Percentiles rank a stretch among this genome's conserved stretches.
Conservation (phyloP, 2,797 vertebrate species). For the Micromesistius poutassou region DNA sequence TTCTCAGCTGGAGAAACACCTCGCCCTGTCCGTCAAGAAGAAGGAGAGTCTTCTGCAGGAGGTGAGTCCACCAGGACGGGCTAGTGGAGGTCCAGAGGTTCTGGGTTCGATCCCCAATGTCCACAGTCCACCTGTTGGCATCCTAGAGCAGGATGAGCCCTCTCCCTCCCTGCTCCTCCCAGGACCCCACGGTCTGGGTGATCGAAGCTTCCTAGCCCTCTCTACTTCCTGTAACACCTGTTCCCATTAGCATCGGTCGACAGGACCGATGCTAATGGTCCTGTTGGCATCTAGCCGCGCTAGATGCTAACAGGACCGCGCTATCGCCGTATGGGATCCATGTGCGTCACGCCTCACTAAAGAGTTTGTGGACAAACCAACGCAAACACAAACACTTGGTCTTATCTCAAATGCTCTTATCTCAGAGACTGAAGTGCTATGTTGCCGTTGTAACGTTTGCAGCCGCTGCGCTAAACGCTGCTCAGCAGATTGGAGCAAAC, state of each 20-base stretch:
- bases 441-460: background rate
- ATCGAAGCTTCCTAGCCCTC: too few relatives aligned
- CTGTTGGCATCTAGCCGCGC: too few relatives aligned
- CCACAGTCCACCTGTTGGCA: too few relatives aligned
- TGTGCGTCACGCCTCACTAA: background rate
- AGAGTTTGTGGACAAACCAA: background rate
- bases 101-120: too few relatives aligned
- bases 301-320: too few relatives aligned
- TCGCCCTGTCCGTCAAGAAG: conserved; percentile 92
- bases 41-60: conserved; percentile 94
- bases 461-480: background rate
- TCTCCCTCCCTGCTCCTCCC: too few relatives aligned
- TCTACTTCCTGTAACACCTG: too few relatives aligned
- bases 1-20: conserved; percentile 90
- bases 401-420: background rate
- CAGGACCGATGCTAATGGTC: too few relatives aligned
- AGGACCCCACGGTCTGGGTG: too few relatives aligned
- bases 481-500: background rate
- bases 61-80: conserved; percentile 60
- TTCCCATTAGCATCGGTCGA: too few relatives aligned
- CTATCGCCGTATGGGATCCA: background rate
- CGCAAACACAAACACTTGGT: background rate
- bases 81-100: background rate
- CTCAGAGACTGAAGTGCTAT: background rate
- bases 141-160: too few relatives aligned